Evolutionary conservation across 1,140 invertebrate genomes (phyloP), one percentile per base, ranked within the genome.

Genomic region (Hycleus phaleratus): DNA sequence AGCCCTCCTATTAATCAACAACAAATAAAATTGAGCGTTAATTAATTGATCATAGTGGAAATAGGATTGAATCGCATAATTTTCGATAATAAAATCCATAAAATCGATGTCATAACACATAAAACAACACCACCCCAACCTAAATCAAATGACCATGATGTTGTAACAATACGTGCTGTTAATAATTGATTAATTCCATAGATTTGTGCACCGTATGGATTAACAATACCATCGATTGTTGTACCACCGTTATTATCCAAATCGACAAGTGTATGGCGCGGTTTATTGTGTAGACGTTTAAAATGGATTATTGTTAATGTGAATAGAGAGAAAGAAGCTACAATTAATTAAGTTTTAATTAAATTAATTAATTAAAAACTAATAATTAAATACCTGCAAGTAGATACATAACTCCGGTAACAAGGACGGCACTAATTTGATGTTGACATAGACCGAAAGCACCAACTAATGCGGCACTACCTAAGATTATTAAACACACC

Each of bases 391-490:
- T 74, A 92, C 90, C 90, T 75, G 91, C 90, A 62, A 95, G 73
- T 18, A 93, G 75, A 74, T 93, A 93, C 89, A 95, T 93, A 26
- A 94, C 90, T 12, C 91, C 91, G 0, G 91, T 94, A 3, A 95
- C 85, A 7, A 95, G 80, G 4, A 93, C 90, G 2, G 90, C 91
- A 62, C 89, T 91, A 53, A 93, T 91, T 77, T 93, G 91, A 67
- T 90, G 86, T 70, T 90, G 84, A 65, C 88, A 84, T 4, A 94
- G 81, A 6, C 91, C 90, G 69, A 93, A 92, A 46, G 86, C 81
- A 49, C 91, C 91, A 1, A 93, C 85, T 5, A 93, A 73, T 3
- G 89, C 87, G 2, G 90, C 87, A 60, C 85, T 86, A 12, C 86
- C 87, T 51, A 95, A 70, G 10, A 94, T 84, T 62, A 95, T 93